Conservation (phyloP, 1,140 invertebrate species). For the Parasteatoda tepidariorum region DNA sequence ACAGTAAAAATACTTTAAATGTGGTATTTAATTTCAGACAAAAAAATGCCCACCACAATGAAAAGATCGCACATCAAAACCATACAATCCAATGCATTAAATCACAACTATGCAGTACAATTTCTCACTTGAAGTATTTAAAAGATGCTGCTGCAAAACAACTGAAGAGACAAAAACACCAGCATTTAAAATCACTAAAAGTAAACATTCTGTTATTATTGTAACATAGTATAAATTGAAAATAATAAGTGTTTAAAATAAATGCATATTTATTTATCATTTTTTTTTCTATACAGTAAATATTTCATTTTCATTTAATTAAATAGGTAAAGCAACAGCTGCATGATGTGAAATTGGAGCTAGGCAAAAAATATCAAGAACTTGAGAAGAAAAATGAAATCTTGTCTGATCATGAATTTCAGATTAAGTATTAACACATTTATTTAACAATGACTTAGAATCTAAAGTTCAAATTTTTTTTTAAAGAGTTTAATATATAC, state of each 20-base stretch:
- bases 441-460: too few species aligned
- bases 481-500: too few species aligned
- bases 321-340: conserved; percentile 40
- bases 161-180: conserved; percentile 43
- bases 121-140: conserved; percentile 46
- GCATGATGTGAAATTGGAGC: conserved; percentile 26
- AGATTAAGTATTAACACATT: not conserved
- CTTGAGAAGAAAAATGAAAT: conserved; percentile 43
- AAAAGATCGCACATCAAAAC: conserved; percentile 34
- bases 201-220: conserved; percentile 2
- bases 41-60: conserved; percentile 37
- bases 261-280: not conserved
- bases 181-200: conserved; percentile 19
- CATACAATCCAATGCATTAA: conserved; percentile 37
- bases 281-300: not conserved
- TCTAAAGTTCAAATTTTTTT: too few species aligned
- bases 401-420: conserved; percentile 44
- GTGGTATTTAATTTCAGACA: conserved; percentile 13
- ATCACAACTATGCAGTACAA: conserved; percentile 31
- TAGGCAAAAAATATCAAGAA: conserved; percentile 34
- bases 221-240: not conserved
- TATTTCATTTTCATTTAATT: not conserved
- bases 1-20: not conserved
- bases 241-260: not conserved
- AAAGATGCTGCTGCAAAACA: conserved; percentile 52